These are phyloP conservation scores for Stenodema calcarata DNA, from an alignment of 2,888 invertebrate genomes.

Conservation along the genomic window DNA sequence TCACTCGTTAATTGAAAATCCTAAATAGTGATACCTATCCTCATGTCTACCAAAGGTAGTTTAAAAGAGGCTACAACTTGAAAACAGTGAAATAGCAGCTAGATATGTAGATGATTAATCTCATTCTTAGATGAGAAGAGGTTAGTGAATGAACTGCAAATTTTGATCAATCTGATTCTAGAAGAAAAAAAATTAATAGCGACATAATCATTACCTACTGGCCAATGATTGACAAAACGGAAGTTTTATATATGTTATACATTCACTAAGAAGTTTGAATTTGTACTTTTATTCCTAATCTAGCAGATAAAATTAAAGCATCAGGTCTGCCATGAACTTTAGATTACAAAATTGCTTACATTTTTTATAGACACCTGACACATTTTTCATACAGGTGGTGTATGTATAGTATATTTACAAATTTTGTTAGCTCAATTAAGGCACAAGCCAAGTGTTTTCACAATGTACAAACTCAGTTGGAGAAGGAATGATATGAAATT, in stretches of 20 bases:
- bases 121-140: conserved; percentile 4
- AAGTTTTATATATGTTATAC: background rate
- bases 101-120: conserved; percentile 14
- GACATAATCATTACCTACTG: background rate
- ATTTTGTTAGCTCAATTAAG: conserved; percentile 47
- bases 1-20: background rate
- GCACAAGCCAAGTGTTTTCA: conserved; percentile 49
- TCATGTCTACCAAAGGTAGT: background rate
- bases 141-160: background rate
- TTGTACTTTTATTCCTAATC: conserved; percentile 18
- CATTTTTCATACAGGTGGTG: background rate
- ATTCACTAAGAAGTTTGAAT: background rate
- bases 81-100: conserved; percentile 9
- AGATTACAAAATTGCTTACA: conserved; percentile 29
- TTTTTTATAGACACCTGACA: conserved; percentile 10
- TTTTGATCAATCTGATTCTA: background rate
- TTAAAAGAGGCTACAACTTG: background rate
- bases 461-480: conserved; percentile 37
- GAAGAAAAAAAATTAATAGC: background rate
- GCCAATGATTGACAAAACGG: background rate
- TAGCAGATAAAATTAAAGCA: conserved; percentile 20
- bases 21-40: background rate
- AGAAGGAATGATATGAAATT: conserved; percentile 45
- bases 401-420: conserved; percentile 41
- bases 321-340: background rate